Evolutionary conservation across 2,797 vertebrate genomes (phyloP).

Genomic region (Lithobates sylvaticus): DNA sequence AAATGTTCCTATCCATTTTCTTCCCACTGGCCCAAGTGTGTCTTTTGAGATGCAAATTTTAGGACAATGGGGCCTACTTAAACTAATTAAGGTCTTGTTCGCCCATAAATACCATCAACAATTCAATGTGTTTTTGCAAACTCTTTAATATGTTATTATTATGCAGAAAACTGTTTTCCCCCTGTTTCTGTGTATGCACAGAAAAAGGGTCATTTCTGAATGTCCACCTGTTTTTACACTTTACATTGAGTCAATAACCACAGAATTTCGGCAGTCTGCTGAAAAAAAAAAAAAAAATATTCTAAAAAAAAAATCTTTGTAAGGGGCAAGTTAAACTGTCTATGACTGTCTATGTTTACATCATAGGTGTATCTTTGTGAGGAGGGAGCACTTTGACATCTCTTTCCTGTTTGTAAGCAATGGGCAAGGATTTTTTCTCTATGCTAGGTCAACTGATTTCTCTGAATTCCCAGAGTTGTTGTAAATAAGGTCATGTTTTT

Average conservation of each 20-base stretch:
- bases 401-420: not conserved
- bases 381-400: not conserved
- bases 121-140: not conserved
- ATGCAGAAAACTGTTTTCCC: conserved; percentile 42
- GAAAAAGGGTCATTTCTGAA: not conserved
- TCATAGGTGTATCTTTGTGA: not conserved
- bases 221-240: not conserved
- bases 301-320: not conserved
- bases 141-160: conserved; percentile 18
- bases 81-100: not conserved
- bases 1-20: conserved; percentile 4
- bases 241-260: too few relatives aligned
- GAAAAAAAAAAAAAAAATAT: too few relatives aligned
- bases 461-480: not conserved
- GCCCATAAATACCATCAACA: conserved; percentile 3
- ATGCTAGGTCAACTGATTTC: too few relatives aligned
- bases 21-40: not conserved
- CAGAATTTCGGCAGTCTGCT: too few relatives aligned
- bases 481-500: too few relatives aligned
- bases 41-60: conserved; percentile 27
- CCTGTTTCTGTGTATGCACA: not conserved
- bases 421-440: too few relatives aligned
- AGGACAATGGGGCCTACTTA: conserved; percentile 13
- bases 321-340: not conserved
- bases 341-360: not conserved